Conservation (phyloP, 2,113 vertebrate species). For the Mystacornis crossleyi region DNA sequence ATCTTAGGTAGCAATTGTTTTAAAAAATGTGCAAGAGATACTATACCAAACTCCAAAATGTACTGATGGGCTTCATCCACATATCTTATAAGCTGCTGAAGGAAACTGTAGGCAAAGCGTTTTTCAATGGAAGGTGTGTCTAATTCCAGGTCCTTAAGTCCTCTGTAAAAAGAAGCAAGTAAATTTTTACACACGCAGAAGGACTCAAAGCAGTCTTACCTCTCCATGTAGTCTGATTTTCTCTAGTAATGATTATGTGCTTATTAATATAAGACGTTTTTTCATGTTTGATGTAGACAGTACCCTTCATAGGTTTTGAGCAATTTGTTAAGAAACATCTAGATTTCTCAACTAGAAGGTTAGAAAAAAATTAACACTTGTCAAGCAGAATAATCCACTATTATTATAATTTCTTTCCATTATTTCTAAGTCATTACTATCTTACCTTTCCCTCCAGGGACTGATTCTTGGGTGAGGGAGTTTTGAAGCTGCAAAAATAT, state of each 20-base stretch:
- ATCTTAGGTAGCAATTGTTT: not conserved
- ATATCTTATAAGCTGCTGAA: conserved; percentile 92
- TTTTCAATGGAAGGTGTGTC: conserved; percentile 96
- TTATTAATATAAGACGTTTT: not conserved
- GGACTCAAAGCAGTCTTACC: not conserved
- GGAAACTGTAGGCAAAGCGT: conserved; percentile 93
- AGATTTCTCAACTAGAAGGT: not conserved
- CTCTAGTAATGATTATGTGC: not conserved
- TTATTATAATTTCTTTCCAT: not conserved
- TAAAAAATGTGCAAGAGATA: not conserved
- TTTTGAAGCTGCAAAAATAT: not conserved
- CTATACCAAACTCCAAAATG: conserved; percentile 90
- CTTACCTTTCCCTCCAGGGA: not conserved
- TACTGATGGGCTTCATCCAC: conserved; percentile 93
- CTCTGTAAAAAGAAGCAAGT: conserved; percentile 71
- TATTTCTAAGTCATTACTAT: not conserved
- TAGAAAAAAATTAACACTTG: not conserved
- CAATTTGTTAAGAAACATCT: not conserved
- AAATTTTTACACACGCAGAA: not conserved
- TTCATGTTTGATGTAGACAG: not conserved
- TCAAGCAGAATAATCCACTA: not conserved
- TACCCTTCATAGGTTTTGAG: not conserved
- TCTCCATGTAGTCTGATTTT: not conserved
- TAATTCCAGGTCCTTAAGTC: conserved; percentile 88
- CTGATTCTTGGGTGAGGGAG: not conserved